phyloP scores from a whole-genome alignment of 2,113 vertebrate genomes.

The Trinectes maculatus region DNA sequence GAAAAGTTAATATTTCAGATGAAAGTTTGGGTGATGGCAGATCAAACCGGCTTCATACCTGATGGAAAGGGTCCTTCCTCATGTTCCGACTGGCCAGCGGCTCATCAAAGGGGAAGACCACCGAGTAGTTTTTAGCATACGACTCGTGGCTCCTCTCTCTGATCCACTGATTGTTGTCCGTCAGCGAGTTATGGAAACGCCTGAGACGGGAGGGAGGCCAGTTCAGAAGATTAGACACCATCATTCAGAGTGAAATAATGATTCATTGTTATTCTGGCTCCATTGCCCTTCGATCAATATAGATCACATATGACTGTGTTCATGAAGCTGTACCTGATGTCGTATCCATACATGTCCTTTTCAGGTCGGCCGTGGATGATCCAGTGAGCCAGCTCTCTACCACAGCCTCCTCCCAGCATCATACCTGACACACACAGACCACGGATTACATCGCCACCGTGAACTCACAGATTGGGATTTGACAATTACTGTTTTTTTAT shows the following conservation, averaged over 20 bases:
- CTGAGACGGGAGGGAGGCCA: conserved; percentile 69
- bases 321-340: conserved; percentile 94
- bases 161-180: conserved; percentile 87
- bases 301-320: no score
- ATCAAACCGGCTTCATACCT: conserved; percentile 79
- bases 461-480: no score
- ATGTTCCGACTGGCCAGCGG: conserved; percentile 91
- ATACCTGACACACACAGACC: conserved; percentile 84
- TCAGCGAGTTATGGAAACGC: conserved; percentile 90
- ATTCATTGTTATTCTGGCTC: neutral
- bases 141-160: conserved; percentile 96
- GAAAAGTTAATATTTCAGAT: no score
- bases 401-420: conserved; percentile 98
- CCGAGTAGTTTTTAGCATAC: conserved; percentile 95
- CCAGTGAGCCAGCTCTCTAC: conserved; percentile 94
- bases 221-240: conserved; percentile 6
- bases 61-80: conserved; percentile 89
- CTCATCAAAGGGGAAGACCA: conserved; percentile 94
- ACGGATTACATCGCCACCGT: neutral
- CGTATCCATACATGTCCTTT: conserved; percentile 97
- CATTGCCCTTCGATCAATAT: conserved; percentile 6
- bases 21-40: neutral
- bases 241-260: conserved; percentile 35
- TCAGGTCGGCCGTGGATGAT: conserved; percentile 90
- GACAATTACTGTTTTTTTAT: no score